phyloP scores from a whole-genome alignment of 2,888 invertebrate genomes.

The Cantharis rustica region DNA sequence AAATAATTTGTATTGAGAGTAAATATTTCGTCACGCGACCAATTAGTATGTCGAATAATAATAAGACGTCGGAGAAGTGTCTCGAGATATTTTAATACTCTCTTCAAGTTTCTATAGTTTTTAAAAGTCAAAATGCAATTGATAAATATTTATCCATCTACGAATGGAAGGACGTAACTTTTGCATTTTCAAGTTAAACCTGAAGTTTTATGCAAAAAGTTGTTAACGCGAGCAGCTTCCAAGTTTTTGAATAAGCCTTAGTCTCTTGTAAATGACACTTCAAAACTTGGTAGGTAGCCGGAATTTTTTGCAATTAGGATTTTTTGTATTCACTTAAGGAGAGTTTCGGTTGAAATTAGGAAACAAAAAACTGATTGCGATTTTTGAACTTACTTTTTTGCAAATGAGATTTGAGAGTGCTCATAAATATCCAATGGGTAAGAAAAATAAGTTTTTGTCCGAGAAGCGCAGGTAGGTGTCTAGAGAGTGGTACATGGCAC shows the following conservation, averaged over 20 bases:
- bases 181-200: not conserved
- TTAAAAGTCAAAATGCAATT: not conserved
- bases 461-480: conserved; percentile 33
- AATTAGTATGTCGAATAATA: not conserved
- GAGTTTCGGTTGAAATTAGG: not conserved
- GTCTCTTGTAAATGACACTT: not conserved
- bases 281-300: not conserved
- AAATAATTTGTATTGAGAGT: not conserved
- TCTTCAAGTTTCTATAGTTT: not conserved
- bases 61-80: not conserved
- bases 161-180: not conserved
- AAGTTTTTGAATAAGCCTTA: not conserved
- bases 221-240: not conserved
- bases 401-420: not conserved
- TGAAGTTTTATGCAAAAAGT: not conserved
- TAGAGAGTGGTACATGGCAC: conserved; percentile 29
- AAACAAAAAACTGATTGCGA: not conserved
- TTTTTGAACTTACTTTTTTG: not conserved
- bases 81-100: not conserved
- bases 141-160: not conserved
- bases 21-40: not conserved
- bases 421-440: conserved; percentile 2
- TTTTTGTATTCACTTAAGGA: not conserved
- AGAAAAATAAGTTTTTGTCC: conserved; percentile 29
- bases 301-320: not conserved